Conservation (phyloP, 2,113 vertebrate genomes). For the Cnemophilus loriae region DNA sequence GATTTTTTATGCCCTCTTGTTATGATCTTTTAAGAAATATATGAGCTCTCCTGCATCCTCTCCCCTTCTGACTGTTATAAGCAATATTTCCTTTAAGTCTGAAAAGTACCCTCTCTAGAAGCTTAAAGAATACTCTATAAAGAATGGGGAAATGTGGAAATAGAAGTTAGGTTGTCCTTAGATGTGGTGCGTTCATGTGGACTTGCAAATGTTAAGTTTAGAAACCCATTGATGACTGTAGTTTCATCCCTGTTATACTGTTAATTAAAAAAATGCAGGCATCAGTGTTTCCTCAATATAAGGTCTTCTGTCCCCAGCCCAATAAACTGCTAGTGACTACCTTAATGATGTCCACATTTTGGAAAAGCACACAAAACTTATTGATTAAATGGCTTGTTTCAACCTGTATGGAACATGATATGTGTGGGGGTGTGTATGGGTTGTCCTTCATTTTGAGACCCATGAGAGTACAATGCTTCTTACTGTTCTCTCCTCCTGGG, state of each 20-base stretch:
- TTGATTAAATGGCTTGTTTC: not conserved
- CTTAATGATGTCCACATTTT: not conserved
- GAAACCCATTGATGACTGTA: not conserved
- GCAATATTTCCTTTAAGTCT: not conserved
- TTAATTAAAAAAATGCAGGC: not conserved
- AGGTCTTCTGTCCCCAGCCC: not conserved
- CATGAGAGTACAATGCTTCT: not conserved
- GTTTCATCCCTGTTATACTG: not conserved
- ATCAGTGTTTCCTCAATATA: not conserved
- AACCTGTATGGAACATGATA: not conserved
- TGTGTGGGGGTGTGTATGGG: accelerated
- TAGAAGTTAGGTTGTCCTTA: not conserved
- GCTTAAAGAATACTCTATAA: not conserved
- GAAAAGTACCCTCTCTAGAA: not conserved
- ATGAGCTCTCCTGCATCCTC: not conserved
- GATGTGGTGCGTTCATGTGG: not conserved
- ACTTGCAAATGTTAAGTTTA: not conserved
- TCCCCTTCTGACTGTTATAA: not conserved
- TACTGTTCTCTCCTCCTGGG: accelerated
- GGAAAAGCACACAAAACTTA: not conserved
- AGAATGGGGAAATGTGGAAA: not conserved
- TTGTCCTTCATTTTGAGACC: not conserved
- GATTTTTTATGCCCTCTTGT: not conserved
- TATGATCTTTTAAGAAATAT: not conserved
- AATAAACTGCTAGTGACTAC: not conserved